These are phyloP conservation scores for Neelides folsomi DNA, from an alignment of 2,888 invertebrate genomes.

Conservation along the genomic window DNA sequence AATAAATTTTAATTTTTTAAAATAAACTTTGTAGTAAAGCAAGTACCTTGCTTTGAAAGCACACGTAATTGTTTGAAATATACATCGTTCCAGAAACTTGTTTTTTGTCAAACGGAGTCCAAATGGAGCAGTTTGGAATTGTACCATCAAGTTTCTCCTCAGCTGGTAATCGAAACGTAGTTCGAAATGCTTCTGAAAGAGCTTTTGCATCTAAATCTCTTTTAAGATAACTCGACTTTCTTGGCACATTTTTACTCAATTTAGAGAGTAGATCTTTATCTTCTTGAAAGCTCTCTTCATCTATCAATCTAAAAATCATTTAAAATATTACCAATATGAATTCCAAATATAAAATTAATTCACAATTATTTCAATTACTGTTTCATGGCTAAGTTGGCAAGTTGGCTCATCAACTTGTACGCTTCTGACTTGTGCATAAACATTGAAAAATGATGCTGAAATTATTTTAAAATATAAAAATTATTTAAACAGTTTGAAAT, in stretches of 20 bases:
- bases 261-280: conserved; percentile 73
- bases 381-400: conserved; percentile 94
- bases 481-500: too few relatives aligned
- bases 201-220: conserved; percentile 88
- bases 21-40: conserved; percentile 26
- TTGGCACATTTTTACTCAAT: conserved; percentile 72
- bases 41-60: conserved; percentile 91
- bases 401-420: conserved; percentile 79
- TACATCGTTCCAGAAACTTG: conserved; percentile 78
- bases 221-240: conserved; percentile 80
- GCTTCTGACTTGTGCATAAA: conserved; percentile 79
- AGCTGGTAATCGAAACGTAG: conserved; percentile 71
- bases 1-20: not conserved
- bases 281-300: conserved; percentile 82
- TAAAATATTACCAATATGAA: not conserved
- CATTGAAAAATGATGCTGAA: conserved; percentile 78
- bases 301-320: conserved; percentile 55
- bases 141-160: conserved; percentile 88
- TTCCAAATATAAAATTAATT: conserved; percentile 23
- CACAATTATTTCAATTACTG: conserved; percentile 42
- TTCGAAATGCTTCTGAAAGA: conserved; percentile 78
- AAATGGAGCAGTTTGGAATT: conserved; percentile 67
- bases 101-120: conserved; percentile 89
- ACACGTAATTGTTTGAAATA: conserved; percentile 85
- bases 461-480: conserved; percentile 22